A percentile compares a stretch with the other conserved stretches of the same genome.
Conservation (phyloP, 2,888 invertebrate genomes). For the Drosophila atroscutellata region DNA sequence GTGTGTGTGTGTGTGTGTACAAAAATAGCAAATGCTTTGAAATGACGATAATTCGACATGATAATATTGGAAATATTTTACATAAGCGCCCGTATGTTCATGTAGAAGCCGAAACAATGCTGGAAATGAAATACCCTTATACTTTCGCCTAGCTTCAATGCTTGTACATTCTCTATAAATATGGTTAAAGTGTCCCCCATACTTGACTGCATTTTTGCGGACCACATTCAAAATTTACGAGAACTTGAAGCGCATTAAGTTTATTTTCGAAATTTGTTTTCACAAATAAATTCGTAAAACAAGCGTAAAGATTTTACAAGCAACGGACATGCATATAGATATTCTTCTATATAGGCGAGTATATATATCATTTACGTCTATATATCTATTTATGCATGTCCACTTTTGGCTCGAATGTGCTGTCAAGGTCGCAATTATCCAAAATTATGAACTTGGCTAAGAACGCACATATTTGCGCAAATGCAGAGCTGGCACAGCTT, state of each 20-base stretch:
- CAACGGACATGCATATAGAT: neutral
- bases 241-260: conserved; percentile 38
- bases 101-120: neutral
- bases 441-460: neutral
- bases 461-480: neutral
- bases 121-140: neutral
- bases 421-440: conserved; percentile 3
- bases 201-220: conserved; percentile 34
- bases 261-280: conserved; percentile 38
- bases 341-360: neutral
- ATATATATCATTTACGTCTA: conserved; percentile 2
- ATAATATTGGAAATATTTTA: conserved; percentile 3
- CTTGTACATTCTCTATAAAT: neutral
- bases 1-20: conserved; percentile 8
- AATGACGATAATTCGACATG: conserved; percentile 5
- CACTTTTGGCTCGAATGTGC: conserved; percentile 2
- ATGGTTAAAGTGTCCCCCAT: conserved; percentile 7
- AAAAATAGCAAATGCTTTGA: conserved; percentile 14
- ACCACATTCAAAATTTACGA: conserved; percentile 19
- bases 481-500: neutral
- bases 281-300: conserved; percentile 13
- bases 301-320: conserved; percentile 3
- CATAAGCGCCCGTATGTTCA: neutral
- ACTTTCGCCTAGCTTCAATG: neutral
- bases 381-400: neutral